Percentiles rank a stretch among this genome's conserved stretches.
Evolutionary conservation across 2,113 vertebrate genomes (phyloP).

Genomic region (Callipepla squamata): DNA sequence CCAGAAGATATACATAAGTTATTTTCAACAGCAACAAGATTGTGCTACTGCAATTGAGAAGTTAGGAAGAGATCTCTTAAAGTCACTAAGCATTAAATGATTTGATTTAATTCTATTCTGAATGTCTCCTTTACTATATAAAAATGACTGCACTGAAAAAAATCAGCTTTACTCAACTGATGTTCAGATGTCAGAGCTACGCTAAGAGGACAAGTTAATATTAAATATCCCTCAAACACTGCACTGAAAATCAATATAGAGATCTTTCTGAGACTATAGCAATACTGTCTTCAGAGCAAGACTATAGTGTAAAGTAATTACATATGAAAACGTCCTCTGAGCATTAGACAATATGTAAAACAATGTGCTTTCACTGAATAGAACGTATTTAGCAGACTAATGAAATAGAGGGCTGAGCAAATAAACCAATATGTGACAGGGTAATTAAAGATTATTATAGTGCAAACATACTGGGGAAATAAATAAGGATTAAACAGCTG

Average conservation of each 20-base stretch:
- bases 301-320: background rate
- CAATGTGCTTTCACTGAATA: background rate
- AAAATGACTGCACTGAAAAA: constrained; percentile 37
- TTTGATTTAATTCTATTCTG: background rate
- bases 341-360: background rate
- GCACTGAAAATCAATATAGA: background rate
- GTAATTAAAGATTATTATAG: constrained; percentile 25
- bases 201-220: background rate
- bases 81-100: background rate
- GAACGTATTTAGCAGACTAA: constrained; percentile 3
- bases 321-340: background rate
- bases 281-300: constrained; percentile 18
- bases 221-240: constrained; percentile 6
- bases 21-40: background rate
- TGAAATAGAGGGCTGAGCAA: background rate
- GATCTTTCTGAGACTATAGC: constrained; percentile 28
- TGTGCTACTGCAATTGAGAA: background rate
- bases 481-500: constrained; percentile 41
- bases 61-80: background rate
- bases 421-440: background rate
- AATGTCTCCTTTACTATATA: background rate
- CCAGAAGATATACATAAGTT: background rate
- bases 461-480: background rate
- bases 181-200: constrained; percentile 3
- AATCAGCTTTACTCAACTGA: constrained; percentile 1